These are phyloP conservation scores for Microctonus brassicae DNA, from an alignment of 2,888 invertebrate species.

Conservation along the genomic window DNA sequence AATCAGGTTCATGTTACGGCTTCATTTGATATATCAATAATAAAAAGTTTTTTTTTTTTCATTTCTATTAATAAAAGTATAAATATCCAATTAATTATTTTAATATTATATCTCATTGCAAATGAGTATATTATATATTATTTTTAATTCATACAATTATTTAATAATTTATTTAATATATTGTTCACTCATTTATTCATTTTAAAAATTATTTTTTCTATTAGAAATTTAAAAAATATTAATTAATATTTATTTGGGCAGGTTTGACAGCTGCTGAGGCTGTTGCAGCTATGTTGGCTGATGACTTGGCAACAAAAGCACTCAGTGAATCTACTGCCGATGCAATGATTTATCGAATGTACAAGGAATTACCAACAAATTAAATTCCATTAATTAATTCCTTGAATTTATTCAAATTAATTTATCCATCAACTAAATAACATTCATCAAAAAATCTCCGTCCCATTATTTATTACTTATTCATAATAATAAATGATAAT, in stretches of 20 bases:
- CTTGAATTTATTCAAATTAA: conserved; percentile 25
- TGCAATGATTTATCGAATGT: conserved; percentile 64
- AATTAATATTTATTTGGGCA: conserved; percentile 40
- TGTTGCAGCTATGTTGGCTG: conserved; percentile 66
- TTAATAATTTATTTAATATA: neutral
- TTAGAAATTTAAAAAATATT: neutral
- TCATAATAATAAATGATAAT: too few species aligned
- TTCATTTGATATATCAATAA: neutral
- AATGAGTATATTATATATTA: too few species aligned
- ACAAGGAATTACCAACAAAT: conserved; percentile 60
- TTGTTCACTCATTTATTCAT: neutral
- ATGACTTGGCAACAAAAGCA: conserved; percentile 64
- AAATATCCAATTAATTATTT: neutral
- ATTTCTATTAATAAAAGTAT: neutral
- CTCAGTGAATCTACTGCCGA: conserved; percentile 62
- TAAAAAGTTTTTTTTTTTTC: neutral
- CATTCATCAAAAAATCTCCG: too few species aligned
- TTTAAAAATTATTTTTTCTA: too few species aligned
- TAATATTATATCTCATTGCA: too few species aligned
- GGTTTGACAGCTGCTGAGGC: conserved; percentile 67
- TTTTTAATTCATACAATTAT: neutral
- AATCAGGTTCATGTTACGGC: neutral
- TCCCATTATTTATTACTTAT: too few species aligned
- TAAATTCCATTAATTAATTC: conserved; percentile 35
- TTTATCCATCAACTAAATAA: conserved; percentile 2